These are phyloP conservation scores for Ommatoiulus sabulosus DNA, from an alignment of 2,888 invertebrate genomes.

Conservation along the genomic window DNA sequence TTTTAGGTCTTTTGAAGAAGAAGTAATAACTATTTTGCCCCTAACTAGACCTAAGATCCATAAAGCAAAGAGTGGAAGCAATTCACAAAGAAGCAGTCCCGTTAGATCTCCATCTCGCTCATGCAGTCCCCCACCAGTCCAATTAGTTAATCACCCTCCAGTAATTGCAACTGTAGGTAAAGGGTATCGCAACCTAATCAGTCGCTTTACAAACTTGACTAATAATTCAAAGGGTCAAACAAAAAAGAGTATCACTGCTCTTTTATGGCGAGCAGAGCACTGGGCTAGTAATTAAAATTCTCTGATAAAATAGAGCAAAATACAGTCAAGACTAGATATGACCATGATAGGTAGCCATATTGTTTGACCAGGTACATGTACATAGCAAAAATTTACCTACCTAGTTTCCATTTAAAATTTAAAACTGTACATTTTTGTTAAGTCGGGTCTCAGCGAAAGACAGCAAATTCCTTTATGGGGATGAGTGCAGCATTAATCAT, in stretches of 20 bases:
- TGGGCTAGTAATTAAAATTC: slow-evolving; percentile 69
- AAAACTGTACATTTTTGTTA: not conserved
- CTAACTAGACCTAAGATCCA: slow-evolving; percentile 49
- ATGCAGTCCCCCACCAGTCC: slow-evolving; percentile 25
- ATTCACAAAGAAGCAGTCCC: slow-evolving; percentile 26
- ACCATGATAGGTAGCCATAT: not conserved
- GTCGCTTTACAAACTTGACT: slow-evolving; percentile 64
- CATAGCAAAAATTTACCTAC: not conserved
- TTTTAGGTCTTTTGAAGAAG: slow-evolving; percentile 90
- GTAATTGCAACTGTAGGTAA: slow-evolving; percentile 81
- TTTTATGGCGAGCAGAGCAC: slow-evolving; percentile 80
- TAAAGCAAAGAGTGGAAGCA: slow-evolving; percentile 9
- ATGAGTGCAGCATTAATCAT: not conserved
- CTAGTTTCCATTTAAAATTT: not conserved
- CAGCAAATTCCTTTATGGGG: no score
- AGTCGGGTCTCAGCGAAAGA: no score
- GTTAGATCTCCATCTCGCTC: slow-evolving; percentile 39
- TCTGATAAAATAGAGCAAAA: not conserved
- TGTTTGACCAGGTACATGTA: not conserved
- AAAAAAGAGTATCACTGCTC: slow-evolving; percentile 73
- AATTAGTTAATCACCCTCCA: slow-evolving; percentile 63
- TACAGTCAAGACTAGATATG: not conserved
- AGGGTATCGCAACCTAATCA: slow-evolving; percentile 82
- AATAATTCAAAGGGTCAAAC: slow-evolving; percentile 63
- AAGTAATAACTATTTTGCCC: slow-evolving; percentile 73